Evolutionary conservation across 2,113 vertebrate genomes (phyloP).

Genomic region (Dermatemys mawii): DNA sequence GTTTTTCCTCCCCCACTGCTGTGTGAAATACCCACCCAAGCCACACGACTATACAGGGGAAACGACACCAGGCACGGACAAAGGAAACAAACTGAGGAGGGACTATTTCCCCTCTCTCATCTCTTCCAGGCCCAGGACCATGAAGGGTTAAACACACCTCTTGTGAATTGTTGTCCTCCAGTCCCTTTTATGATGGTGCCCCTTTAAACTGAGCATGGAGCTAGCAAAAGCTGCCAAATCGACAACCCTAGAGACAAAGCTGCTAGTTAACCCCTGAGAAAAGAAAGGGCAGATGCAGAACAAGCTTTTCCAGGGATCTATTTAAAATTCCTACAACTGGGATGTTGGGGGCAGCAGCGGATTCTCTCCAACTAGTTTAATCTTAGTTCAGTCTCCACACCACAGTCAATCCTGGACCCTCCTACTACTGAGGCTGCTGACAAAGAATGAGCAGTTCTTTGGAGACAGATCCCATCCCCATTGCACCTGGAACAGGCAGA

Average conservation of each 20-base stretch:
- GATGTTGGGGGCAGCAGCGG: not conserved
- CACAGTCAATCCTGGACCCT: not conserved
- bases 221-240: not conserved
- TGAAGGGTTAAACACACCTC: not conserved
- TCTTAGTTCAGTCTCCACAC: rapidly evolving
- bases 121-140: not conserved
- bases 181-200: not conserved
- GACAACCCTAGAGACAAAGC: not conserved
- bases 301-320: not conserved
- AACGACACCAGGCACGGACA: not conserved
- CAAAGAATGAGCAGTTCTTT: not conserved
- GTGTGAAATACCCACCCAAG: not conserved
- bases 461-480: not conserved
- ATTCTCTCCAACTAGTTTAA: not conserved
- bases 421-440: not conserved
- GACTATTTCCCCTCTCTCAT: not conserved
- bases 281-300: not conserved
- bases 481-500: rapidly evolving
- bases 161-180: no score
- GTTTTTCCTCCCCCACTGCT: not conserved
- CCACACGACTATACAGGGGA: not conserved
- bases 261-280: not conserved
- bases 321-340: not conserved
- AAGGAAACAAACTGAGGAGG: conserved; percentile 21
- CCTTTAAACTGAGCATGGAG: not conserved